Base-by-base conservation (phyloP, 2,113 vertebrate species). In the Leptosomus discolor region DNA sequence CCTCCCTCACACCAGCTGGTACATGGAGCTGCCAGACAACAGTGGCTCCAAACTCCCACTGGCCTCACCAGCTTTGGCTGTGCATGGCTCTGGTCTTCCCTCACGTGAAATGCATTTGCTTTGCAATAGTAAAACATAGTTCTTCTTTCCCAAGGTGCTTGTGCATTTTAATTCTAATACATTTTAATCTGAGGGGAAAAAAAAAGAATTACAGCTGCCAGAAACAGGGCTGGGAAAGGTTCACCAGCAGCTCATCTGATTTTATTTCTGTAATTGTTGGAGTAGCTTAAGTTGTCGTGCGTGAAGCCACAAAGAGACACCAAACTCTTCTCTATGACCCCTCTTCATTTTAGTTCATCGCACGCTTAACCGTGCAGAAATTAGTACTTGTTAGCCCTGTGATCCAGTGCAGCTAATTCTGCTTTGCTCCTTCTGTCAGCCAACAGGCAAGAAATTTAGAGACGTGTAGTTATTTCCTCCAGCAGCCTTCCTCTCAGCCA, bases 21-120 rank as follows among this genome's bases (percentile, higher is more conserved):
- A 16, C 36, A 29, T 63, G 68, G 20, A 84, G 39, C 24, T 85
- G 56, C 70, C 2, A 5, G 32, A 37, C n/a, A 65, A 20, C 0
- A 8, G 27, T 11, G 26, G 30, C 27, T 77, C 63, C 27, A 3
- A 2, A 15, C 23, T 70, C 30, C 15, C 39, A 27, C 8, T 6
- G 50, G 27, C 36, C 34, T 64, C 74, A 22, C 10, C 34, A 11
- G 12, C 54, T 76, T 34, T 37, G 48, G 30, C 32, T 46, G 12
- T 22, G 6, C 24, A 11, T 36, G 23, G 18, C 26, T 76, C 17
- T 26, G 24, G 5, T 27, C 23, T 27, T 54, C 24, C 16, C 16
- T 45, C 9, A 0, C 2, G 4, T 20, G 36, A 77, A 81, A 51
- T 3, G 26, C 0, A 0, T 39, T 88, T 75, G 5, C 24, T 69